Evolutionary conservation across 2,888 invertebrate genomes (phyloP), one percentile per base, ranked within the genome.

Genomic region (Phyllotreta striolata): DNA sequence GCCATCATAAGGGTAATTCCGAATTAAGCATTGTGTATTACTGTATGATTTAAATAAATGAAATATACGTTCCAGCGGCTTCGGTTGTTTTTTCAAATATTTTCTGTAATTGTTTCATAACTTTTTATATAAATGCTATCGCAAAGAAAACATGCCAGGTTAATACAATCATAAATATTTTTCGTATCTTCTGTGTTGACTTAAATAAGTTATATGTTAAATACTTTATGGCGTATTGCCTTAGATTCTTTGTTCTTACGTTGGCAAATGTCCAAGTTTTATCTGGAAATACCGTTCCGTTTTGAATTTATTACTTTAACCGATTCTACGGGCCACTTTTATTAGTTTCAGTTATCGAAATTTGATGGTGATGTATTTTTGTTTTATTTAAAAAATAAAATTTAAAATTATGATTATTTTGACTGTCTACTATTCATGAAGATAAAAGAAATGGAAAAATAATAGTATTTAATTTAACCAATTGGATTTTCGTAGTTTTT

Each of bases 241-340:
- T 63, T 63, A 58, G 55, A 59, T 64, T 60, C 64, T 64, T 64
- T 64, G 64, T 64, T 64, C 64, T 57, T 62, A 44, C 24, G 56
- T 55, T 64, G 64, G 64, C 64, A 64, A 64, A 61, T 64, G 58
- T 57, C 64, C 64, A 64, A 64, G 44, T 64, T 64, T 64, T 64
- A 64, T 64, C 64, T 62, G 61, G 41, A 62, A 62, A 61, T 57
- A 57, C 64, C 57, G 54, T 57, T 64, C 60, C 61, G 61, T 64
- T 52, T 39, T 14, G 54, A 64, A 64, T 64, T 64, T 64, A 64
- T 60, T 56, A 37, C 61, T 37, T 46, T 58, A 62, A 62, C 64
- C 55, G 56, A 64, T 57, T 64, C 37, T 39, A 46, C 62, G 57
- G 62, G 62, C 61, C 55, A 40, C 54, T 64, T 64, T 62, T 62